Conservation (phyloP, 1,140 invertebrate species). For the Formica selysi region DNA sequence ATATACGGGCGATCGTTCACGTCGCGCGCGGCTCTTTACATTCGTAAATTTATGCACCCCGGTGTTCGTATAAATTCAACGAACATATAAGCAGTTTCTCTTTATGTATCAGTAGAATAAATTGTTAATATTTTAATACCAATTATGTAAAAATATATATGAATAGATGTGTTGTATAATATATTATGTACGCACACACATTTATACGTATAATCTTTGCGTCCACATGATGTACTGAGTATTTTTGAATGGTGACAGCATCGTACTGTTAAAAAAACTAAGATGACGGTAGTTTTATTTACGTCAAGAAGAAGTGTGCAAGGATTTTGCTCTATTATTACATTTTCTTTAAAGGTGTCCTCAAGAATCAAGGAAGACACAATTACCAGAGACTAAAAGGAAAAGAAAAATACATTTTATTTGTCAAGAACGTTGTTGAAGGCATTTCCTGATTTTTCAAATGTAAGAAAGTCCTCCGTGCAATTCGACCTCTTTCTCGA, state of each 20-base stretch:
- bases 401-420: conserved; percentile 50
- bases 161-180: neutral
- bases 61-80: conserved; percentile 1
- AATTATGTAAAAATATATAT: neutral
- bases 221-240: neutral
- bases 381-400: conserved; percentile 10
- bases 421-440: neutral
- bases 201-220: neutral
- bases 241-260: neutral
- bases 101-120: neutral
- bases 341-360: conserved; percentile 19
- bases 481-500: conserved; percentile 38
- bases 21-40: conserved; percentile 8
- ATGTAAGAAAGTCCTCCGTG: conserved; percentile 7
- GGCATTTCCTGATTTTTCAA: conserved; percentile 18
- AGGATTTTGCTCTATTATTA: conserved; percentile 28
- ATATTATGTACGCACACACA: neutral
- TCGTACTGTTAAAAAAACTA: neutral
- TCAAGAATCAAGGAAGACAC: conserved; percentile 13
- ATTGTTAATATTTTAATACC: conserved; percentile 6
- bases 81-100: neutral
- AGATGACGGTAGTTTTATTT: neutral
- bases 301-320: neutral
- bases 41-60: conserved; percentile 54
- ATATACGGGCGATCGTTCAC: conserved; percentile 40